phyloP scores from a whole-genome alignment of 2,113 vertebrate genomes.

The Tupaia chinensis region DNA sequence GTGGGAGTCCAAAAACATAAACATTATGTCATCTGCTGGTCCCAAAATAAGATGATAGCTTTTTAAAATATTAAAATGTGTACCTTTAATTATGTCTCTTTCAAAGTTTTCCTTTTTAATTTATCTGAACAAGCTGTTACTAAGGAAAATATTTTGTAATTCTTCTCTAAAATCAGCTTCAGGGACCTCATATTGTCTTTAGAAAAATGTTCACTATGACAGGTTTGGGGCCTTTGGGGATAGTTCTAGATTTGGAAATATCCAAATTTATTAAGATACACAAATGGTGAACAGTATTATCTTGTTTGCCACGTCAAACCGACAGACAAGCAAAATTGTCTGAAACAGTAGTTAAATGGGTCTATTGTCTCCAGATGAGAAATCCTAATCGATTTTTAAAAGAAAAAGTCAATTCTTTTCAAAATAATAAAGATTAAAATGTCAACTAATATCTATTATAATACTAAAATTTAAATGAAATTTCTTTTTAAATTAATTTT shows the following conservation, averaged over 20 bases:
- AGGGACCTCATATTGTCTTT: not conserved
- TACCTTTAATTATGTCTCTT: not conserved
- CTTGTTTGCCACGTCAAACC: not conserved
- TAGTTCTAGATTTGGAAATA: not conserved
- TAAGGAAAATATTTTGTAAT: slow-evolving; percentile 41
- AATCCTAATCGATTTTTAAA: not conserved
- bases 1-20: too few species aligned
- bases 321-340: not conserved
- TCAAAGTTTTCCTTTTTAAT: not conserved
- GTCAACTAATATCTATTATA: not conserved
- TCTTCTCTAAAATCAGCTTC: not conserved
- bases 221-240: not conserved
- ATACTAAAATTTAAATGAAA: not conserved
- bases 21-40: too few species aligned
- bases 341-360: too few species aligned
- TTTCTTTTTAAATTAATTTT: not conserved
- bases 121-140: not conserved
- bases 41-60: not conserved
- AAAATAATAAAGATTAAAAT: slow-evolving; percentile 19
- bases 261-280: slow-evolving; percentile 7
- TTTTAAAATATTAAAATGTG: slow-evolving; percentile 17
- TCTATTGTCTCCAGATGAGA: slow-evolving; percentile 1
- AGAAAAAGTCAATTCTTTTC: not conserved
- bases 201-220: not conserved
- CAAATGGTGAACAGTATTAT: not conserved